Percentiles rank a stretch among this genome's conserved stretches.
phyloP scores from a whole-genome alignment of 2,888 invertebrate species.

The Argyra leucocephala region DNA sequence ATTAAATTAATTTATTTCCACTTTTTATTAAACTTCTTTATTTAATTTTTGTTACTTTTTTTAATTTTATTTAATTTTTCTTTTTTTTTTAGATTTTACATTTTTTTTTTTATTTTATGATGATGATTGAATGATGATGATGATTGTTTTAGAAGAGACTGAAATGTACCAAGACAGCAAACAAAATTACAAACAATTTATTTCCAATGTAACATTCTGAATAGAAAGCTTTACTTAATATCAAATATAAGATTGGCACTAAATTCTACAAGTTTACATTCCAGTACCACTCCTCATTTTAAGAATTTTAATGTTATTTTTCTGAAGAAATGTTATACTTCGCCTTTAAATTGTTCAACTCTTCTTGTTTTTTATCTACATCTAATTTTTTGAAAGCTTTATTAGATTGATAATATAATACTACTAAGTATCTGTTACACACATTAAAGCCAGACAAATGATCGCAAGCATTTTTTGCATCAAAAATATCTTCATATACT shows the following conservation, averaged over 20 bases:
- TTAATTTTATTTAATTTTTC: neutral
- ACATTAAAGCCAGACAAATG: constrained; percentile 98
- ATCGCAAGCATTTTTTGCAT: constrained; percentile 99
- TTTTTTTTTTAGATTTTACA: neutral
- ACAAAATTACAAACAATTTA: no score
- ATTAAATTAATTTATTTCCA: no score
- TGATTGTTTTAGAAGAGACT: neutral
- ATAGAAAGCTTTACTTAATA: no score
- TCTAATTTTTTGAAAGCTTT: constrained; percentile 94
- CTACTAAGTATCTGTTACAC: constrained; percentile 97
- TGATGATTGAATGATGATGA: neutral
- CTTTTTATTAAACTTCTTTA: no score
- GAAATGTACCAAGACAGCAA: no score
- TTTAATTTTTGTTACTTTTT: neutral
- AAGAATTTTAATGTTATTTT: neutral
- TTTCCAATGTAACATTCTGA: no score
- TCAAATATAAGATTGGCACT: no score
- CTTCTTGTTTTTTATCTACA: constrained; percentile 90
- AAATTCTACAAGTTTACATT: no score
- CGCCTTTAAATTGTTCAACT: constrained; percentile 87
- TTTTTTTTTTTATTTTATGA: neutral
- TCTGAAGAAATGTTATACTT: constrained; percentile 60
- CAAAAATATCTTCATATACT: constrained; percentile 99
- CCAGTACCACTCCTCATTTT: neutral
- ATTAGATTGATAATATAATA: constrained; percentile 92